Conservation (phyloP, 2,113 vertebrate species). For the Carlito syrichta region DNA sequence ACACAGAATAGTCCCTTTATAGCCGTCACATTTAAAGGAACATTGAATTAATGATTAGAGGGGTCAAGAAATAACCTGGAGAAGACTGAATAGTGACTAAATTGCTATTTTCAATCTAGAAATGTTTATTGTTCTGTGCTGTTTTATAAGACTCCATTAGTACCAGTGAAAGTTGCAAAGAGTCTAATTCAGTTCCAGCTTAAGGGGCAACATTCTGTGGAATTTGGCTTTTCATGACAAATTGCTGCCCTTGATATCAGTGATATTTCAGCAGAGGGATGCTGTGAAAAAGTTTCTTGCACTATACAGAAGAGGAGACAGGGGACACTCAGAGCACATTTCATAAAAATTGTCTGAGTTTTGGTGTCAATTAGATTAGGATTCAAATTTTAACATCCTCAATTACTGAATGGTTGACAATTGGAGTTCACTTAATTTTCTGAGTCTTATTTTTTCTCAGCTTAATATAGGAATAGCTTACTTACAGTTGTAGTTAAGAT, state of each 20-base stretch:
- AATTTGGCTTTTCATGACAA: neutral
- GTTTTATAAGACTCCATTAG: constrained; percentile 41
- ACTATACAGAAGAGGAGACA: neutral
- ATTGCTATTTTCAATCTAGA: constrained; percentile 40
- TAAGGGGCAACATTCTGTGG: neutral
- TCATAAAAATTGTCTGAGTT: neutral
- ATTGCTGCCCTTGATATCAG: neutral
- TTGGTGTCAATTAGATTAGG: neutral
- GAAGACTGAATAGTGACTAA: constrained; percentile 21
- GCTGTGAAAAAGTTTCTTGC: neutral
- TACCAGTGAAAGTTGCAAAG: neutral
- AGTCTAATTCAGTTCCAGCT: neutral
- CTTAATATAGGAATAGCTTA: neutral
- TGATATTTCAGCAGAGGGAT: neutral
- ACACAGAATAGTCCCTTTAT: constrained; percentile 28
- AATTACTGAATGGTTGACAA: neutral
- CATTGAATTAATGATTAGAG: constrained; percentile 61
- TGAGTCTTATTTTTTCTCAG: neutral
- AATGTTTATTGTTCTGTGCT: constrained; percentile 5
- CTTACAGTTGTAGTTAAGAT: neutral
- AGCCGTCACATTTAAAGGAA: constrained; percentile 51
- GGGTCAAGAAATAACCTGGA: constrained; percentile 19
- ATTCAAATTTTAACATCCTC: neutral
- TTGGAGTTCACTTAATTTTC: neutral
- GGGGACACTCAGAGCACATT: neutral